phyloP scores from a whole-genome alignment of 2,888 invertebrate genomes.

The Drosophila suboccidentalis region DNA sequence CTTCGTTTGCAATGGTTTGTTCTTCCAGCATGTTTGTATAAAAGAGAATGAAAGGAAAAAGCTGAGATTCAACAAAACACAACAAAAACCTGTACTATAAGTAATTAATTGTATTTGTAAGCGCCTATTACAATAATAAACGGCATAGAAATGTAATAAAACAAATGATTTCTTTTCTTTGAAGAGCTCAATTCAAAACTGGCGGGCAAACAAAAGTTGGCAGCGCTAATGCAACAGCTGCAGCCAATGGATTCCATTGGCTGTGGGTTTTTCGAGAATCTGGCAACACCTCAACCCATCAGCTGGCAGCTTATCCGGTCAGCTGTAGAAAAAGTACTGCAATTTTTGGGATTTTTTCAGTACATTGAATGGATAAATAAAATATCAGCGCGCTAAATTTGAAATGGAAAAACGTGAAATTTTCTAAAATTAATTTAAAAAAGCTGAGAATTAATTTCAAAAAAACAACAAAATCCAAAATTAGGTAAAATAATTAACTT shows the following conservation, averaged over 20 bases:
- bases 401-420: no score
- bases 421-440: no score
- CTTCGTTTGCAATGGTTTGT: slow-evolving; percentile 68
- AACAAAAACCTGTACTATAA: slow-evolving; percentile 71
- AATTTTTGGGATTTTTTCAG: no score
- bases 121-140: slow-evolving; percentile 69
- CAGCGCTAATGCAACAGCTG: slow-evolving; percentile 5
- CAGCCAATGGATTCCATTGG: no score
- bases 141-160: slow-evolving; percentile 41
- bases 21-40: slow-evolving; percentile 70
- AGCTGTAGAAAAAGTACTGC: no score
- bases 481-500: no score
- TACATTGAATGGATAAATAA: slow-evolving; percentile 30
- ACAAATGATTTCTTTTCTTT: neutral
- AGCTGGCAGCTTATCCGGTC: no score
- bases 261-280: no score
- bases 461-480: no score
- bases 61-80: slow-evolving; percentile 63
- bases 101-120: slow-evolving; percentile 71
- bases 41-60: slow-evolving; percentile 25
- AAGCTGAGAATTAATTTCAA: no score
- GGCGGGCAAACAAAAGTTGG: slow-evolving; percentile 6
- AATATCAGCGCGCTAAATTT: no score
- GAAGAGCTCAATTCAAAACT: slow-evolving; percentile 1
- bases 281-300: no score